Evolutionary conservation across 2,797 vertebrate species (phyloP), one percentile per base, ranked within the genome.

Genomic region (Mionectes olivaceus): DNA sequence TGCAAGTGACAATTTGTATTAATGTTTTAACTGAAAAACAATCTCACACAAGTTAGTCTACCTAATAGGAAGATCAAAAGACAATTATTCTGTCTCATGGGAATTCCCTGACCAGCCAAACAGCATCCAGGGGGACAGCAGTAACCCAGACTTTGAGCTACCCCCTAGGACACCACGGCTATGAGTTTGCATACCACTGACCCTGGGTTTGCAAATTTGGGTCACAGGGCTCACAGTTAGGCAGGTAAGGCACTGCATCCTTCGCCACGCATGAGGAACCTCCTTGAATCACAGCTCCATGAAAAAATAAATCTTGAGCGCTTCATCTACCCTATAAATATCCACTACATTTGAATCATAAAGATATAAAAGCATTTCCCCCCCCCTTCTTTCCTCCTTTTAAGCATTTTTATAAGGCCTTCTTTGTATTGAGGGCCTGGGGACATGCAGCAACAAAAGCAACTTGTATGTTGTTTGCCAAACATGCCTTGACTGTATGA

Each of bases 171-270:
- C 4, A 52, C 17, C 57, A 50, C 4, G 59, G 11, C 47, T 1
- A 1, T 0, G 3, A 57, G 30, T 39, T 2, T 25, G 16, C 23
- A 17, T 0, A 5, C 9, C 23, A 3, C 24, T n/a, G 82, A 28
- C 2, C 3, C 0, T 2, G 19, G 53, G 6, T 13, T 32, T 46
- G 33, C 50, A 75, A 12, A 18, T 3, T 14, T 16, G 43, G 44
- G 61, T 63, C 73, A 18, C 39, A 12, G 43, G 7, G n/a, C 41
- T 15, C 25, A 4, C 10, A n/a, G 37, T 7, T 0, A 2, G 19
- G 33, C 37, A 74, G 28, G 9, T 8, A 4, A 33, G 25, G 75
- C 28, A n/a, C 43, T 4, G 15, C 8, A n/a, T 14, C 61, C 61
- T 43, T 21, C 65, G 25, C 50, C 56, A 10, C 0, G 0, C 55